A percentile compares a stretch with the other conserved stretches of the same genome.
These are phyloP conservation scores for Sanderia malayensis DNA, from an alignment of 30 jellyfish, hydroid and myxozoan species.

Conservation along the genomic window DNA sequence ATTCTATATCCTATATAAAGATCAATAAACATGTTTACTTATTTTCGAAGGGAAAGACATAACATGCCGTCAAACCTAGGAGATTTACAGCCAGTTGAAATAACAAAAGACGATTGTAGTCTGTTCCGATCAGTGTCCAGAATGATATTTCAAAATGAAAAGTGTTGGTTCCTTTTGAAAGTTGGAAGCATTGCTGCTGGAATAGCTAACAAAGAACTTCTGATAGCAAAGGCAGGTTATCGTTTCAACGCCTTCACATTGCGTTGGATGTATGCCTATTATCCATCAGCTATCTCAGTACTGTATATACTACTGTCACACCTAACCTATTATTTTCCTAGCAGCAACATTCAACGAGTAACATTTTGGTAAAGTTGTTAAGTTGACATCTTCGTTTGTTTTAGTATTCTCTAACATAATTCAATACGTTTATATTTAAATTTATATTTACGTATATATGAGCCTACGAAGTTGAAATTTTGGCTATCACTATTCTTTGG, in stretches of 20 bases:
- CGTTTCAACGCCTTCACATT: conserved; percentile 1
- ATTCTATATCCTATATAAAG: neutral
- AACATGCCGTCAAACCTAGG: conserved; percentile 1
- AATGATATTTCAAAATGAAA: neutral
- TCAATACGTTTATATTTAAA: conserved; percentile 1
- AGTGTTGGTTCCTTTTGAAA: neutral
- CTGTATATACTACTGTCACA: conserved; percentile 1
- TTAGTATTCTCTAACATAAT: neutral
- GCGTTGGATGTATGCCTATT: neutral
- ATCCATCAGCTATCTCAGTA: neutral
- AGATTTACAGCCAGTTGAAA: conserved; percentile 2
- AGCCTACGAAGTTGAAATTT: neutral
- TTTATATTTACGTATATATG: no score
- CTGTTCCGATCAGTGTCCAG: conserved; percentile 5
- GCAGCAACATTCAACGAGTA: conserved; percentile 4
- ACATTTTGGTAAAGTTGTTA: neutral
- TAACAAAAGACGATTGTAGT: neutral
- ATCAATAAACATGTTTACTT: neutral
- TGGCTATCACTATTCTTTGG: neutral
- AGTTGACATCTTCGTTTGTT: neutral
- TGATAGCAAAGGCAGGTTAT: conserved; percentile 1
- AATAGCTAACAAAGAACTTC: neutral
- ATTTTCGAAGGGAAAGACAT: conserved; percentile 1
- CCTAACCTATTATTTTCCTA: conserved; percentile 1
- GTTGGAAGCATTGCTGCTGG: conserved; percentile 5